phyloP scores from a whole-genome alignment of 1,140 invertebrate species.

The Antheraea pernyi region DNA sequence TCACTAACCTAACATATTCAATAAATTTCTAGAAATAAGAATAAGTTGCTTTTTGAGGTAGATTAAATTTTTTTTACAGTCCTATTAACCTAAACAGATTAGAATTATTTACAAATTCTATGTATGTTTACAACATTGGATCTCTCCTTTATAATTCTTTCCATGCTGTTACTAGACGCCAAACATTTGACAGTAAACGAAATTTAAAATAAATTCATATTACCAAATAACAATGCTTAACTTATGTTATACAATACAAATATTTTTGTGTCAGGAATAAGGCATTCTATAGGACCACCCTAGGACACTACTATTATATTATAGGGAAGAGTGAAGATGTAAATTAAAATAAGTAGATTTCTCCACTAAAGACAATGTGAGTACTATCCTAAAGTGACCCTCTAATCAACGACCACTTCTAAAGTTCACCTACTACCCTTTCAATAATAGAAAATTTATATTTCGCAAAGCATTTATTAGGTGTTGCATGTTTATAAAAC shows the following conservation, averaged over 20 bases:
- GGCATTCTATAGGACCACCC: conserved; percentile 10
- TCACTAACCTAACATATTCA: conserved; percentile 73
- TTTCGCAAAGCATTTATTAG: neutral
- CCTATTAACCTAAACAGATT: conserved; percentile 75
- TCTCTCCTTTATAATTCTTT: conserved; percentile 42
- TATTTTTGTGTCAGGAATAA: conserved; percentile 36
- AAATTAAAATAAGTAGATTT: neutral
- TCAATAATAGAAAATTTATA: neutral
- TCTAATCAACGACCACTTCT: neutral
- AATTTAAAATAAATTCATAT: conserved; percentile 28
- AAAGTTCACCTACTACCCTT: neutral
- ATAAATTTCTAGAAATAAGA: conserved; percentile 70
- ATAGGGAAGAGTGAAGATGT: neutral
- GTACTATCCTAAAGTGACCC: neutral
- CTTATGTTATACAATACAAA: conserved; percentile 22
- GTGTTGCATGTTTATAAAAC: neutral
- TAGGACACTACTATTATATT: conserved; percentile 5
- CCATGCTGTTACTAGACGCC: conserved; percentile 51
- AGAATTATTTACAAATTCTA: conserved; percentile 72
- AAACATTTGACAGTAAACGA: conserved; percentile 42
- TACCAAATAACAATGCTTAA: conserved; percentile 36
- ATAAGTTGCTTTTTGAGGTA: conserved; percentile 76
- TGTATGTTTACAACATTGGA: conserved; percentile 65
- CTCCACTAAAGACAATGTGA: neutral
- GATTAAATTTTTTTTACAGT: conserved; percentile 76